phyloP scores from a whole-genome alignment of 2,113 vertebrate genomes.

The Panthera leo region DNA sequence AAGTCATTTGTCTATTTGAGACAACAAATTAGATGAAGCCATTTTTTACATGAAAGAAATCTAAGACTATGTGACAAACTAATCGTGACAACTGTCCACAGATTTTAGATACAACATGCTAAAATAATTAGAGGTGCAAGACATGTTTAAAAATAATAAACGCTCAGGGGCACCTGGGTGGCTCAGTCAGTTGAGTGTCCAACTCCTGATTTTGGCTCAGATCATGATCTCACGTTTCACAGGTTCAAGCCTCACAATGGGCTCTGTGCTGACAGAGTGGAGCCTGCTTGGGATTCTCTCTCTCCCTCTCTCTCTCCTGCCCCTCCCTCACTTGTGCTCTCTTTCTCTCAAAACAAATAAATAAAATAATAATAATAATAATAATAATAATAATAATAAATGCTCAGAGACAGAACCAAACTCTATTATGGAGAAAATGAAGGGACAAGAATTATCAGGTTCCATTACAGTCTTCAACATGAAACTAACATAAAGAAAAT shows the following conservation, averaged over 20 bases:
- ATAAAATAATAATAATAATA: too few species aligned
- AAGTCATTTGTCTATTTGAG: neutral
- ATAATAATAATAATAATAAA: neutral
- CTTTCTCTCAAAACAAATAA: too few species aligned
- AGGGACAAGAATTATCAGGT: neutral
- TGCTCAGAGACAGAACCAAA: conserved; percentile 1
- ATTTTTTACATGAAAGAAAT: neutral
- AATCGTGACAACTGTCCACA: neutral
- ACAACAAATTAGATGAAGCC: neutral
- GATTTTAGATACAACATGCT: neutral
- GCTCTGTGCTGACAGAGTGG: too few species aligned
- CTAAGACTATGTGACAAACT: neutral
- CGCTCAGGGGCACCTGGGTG: neutral
- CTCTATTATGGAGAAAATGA: neutral
- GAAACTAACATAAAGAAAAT: conserved; percentile 3
- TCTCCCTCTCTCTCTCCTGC: too few species aligned
- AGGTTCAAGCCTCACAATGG: too few species aligned
- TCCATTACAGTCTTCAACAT: neutral
- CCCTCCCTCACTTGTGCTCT: too few species aligned
- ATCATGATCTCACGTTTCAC: too few species aligned
- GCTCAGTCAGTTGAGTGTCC: too few species aligned
- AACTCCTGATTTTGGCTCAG: too few species aligned
- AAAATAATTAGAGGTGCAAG: neutral
- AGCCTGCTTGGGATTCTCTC: too few species aligned
- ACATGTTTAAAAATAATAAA: conserved; percentile 51